A percentile compares a stretch with the other conserved stretches of the same genome.
These are phyloP conservation scores for Nomada ferruginata DNA, from an alignment of 2,888 invertebrate species.

Conservation along the genomic window DNA sequence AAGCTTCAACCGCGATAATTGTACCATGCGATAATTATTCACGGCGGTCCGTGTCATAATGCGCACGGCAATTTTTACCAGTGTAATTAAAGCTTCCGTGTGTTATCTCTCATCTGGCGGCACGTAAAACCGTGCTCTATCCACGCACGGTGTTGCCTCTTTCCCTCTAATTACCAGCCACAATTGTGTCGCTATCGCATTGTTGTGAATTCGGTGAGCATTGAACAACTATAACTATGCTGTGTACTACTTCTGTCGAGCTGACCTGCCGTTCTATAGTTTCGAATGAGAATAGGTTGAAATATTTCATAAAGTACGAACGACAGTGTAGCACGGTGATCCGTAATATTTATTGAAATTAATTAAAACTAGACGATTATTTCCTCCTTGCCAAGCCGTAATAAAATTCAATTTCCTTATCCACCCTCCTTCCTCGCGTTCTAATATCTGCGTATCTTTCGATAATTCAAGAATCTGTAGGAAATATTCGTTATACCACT, in stretches of 20 bases:
- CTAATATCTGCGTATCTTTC: too few relatives aligned
- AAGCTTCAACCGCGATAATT: slow-evolving; percentile 49
- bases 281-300: neutral
- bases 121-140: slow-evolving; percentile 25
- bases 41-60: slow-evolving; percentile 41
- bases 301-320: too few relatives aligned
- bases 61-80: slow-evolving; percentile 52
- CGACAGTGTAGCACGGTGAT: too few relatives aligned
- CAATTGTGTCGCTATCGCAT: slow-evolving; percentile 30
- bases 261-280: too few relatives aligned
- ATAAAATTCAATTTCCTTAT: too few relatives aligned
- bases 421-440: too few relatives aligned
- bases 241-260: neutral
- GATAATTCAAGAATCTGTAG: too few relatives aligned
- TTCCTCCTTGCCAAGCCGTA: too few relatives aligned
- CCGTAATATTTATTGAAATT: too few relatives aligned
- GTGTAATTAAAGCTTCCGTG: slow-evolving; percentile 55
- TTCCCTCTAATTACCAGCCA: slow-evolving; percentile 35
- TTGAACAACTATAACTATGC: neutral
- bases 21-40: slow-evolving; percentile 62
- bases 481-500: too few relatives aligned
- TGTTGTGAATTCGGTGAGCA: slow-evolving; percentile 10
- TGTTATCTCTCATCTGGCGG: slow-evolving; percentile 53
- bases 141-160: slow-evolving; percentile 9
- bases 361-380: too few relatives aligned